Evolutionary conservation across 2,888 invertebrate species (phyloP).

Genomic region (Pteria penguin): DNA sequence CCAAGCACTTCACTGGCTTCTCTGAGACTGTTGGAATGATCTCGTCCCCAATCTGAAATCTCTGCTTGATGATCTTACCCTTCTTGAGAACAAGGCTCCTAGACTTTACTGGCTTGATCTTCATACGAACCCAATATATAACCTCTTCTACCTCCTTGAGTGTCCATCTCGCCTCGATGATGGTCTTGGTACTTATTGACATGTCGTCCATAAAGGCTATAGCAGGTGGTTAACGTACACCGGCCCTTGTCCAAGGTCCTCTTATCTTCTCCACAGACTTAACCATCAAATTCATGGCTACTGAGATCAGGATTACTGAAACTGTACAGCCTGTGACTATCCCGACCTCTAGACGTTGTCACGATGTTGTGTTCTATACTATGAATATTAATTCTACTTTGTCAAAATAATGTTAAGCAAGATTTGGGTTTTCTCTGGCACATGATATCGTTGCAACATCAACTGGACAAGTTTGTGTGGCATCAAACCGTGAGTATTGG

Average conservation of each 20-base stretch:
- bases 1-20: conserved; percentile 29
- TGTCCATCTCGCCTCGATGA: conserved; percentile 22
- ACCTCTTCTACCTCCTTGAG: conserved; percentile 9
- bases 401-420: too few relatives aligned
- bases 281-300: conserved; percentile 36
- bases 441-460: conserved; percentile 9
- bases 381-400: too few relatives aligned
- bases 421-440: conserved; percentile 25
- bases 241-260: conserved; percentile 31
- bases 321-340: conserved; percentile 47
- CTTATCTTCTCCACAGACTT: conserved; percentile 35
- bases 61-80: conserved; percentile 18
- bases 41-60: conserved; percentile 21
- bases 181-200: conserved; percentile 22
- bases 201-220: conserved; percentile 31
- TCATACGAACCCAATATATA: conserved; percentile 29
- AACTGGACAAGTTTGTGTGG: conserved; percentile 1
- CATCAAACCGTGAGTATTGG: too few relatives aligned
- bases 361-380: too few relatives aligned
- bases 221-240: conserved; percentile 23
- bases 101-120: conserved; percentile 36
- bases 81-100: conserved; percentile 38
- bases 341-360: conserved; percentile 40
- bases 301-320: conserved; percentile 36
- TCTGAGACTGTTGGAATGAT: conserved; percentile 35